Base-by-base conservation (phyloP, 2,797 vertebrate genomes). In the Psittacula derbiana region DNA sequence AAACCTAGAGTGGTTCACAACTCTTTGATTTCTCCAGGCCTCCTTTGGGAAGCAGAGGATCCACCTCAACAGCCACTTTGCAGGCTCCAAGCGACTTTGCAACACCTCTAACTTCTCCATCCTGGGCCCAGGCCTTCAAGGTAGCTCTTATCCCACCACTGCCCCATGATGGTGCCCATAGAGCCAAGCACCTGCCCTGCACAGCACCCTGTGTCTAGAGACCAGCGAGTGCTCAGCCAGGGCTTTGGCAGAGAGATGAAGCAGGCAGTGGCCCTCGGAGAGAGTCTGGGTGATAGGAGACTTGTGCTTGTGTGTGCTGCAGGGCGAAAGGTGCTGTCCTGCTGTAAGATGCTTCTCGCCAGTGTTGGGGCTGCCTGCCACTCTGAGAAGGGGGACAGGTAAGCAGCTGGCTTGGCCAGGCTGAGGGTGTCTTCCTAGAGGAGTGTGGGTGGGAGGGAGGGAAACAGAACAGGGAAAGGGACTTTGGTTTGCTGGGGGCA, bases 41-140 rank as follows among this genome's bases (percentile, higher is more conserved):
- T 96, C 97, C 24, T 99, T 99, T 95, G 98, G 97, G 86, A 97
- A 97, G 79, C 96, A 98, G 88, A 98, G 97, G 95, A 94, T 99
- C 95, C 96, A 60, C 83, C 96, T 99, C 95, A 99, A 99, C 97
- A 99, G 98, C 95, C 98, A 84, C 76, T 99, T 98, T 76, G 96
- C 96, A 4, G 98, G 98, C 49, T 97, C 98, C 3, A 98, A 98
- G 43, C 93, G 97, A 52, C 99, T 99, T 65, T 98, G 99, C 36
- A 99, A 99, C 97, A 99, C 99, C 23, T 99, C 98, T 82, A 99
- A 99, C 53, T 97, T 99, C 86, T 99, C 99, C 88, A 98, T 99
- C 96, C 87, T 96, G 78, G 99, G 99, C 25, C 97, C 98, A 44
- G 96, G 95, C 52, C 97, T 99, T 90, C 98, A 98, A 98, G 99